Percentiles rank a stretch among this genome's conserved stretches.
Evolutionary conservation across 2,888 invertebrate species (phyloP).

Genomic region (Drosophila quinaria): DNA sequence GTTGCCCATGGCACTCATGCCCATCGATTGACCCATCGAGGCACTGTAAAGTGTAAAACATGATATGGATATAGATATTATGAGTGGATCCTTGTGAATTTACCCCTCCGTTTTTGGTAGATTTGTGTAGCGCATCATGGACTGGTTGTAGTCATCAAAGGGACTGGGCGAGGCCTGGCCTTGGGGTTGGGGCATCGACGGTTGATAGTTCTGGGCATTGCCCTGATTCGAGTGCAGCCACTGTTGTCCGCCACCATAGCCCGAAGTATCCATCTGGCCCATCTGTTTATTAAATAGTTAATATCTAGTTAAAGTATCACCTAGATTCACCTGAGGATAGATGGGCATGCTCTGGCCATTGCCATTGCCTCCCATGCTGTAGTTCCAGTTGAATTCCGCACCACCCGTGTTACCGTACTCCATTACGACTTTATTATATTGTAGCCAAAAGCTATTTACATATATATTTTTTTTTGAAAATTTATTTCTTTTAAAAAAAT

Average conservation of each 20-base stretch:
- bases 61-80: neutral
- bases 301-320: neutral
- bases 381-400: constrained; percentile 65
- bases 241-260: constrained; percentile 50
- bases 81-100: constrained; percentile 18
- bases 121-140: constrained; percentile 52
- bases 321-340: constrained; percentile 52
- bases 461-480: neutral
- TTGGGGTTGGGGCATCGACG: constrained; percentile 11
- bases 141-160: constrained; percentile 59
- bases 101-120: constrained; percentile 23
- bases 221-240: constrained; percentile 70
- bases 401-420: constrained; percentile 49
- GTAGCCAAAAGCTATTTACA: constrained; percentile 10
- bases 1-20: constrained; percentile 38
- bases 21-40: constrained; percentile 36
- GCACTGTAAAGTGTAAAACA: neutral
- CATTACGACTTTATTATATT: constrained; percentile 35
- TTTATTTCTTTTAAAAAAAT: constrained; percentile 11
- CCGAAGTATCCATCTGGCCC: constrained; percentile 38
- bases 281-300: neutral
- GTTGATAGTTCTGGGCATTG: constrained; percentile 19
- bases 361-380: constrained; percentile 37
- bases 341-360: constrained; percentile 1
- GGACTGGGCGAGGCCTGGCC: constrained; percentile 6